Evolutionary conservation across 2,113 vertebrate species (phyloP).

Genomic region (Barbus barbus): DNA sequence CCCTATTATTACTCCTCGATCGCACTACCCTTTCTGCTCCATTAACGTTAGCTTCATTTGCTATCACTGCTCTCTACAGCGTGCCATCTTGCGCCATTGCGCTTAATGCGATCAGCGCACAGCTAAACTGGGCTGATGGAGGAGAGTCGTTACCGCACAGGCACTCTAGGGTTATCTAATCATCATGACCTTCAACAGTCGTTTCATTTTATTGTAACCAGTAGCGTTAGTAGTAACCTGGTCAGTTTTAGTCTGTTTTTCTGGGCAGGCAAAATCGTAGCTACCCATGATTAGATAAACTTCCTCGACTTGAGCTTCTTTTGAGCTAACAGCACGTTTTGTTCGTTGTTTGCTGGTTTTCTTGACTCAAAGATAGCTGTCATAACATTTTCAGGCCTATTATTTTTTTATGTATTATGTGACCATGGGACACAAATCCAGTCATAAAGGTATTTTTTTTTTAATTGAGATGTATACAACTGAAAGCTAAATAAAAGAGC

Average conservation of each 20-base stretch:
- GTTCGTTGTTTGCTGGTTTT: slow-evolving; percentile 3
- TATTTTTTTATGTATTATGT: background rate
- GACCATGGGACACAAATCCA: too few relatives aligned
- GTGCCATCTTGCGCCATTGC: slow-evolving; percentile 8
- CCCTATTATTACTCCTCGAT: too few relatives aligned
- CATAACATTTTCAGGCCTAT: background rate
- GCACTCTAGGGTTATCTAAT: background rate
- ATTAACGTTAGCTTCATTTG: background rate
- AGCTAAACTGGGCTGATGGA: background rate
- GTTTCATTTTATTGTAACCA: background rate
- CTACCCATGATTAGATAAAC: background rate
- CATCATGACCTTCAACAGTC: background rate
- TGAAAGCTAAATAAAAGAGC: too few relatives aligned
- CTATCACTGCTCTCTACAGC: background rate
- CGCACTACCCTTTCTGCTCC: background rate
- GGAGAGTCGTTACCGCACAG: background rate
- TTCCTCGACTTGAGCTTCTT: background rate
- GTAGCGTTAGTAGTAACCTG: too few relatives aligned
- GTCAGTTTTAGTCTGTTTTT: background rate
- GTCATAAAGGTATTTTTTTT: too few relatives aligned
- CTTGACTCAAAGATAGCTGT: background rate
- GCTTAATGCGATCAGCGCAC: background rate
- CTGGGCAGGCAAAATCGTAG: background rate
- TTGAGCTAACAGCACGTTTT: background rate
- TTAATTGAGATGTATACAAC: too few relatives aligned